Percentiles rank a stretch among this genome's conserved stretches.
These are phyloP conservation scores for Catocala nupta DNA, from an alignment of 2,888 invertebrate genomes.

Conservation along the genomic window DNA sequence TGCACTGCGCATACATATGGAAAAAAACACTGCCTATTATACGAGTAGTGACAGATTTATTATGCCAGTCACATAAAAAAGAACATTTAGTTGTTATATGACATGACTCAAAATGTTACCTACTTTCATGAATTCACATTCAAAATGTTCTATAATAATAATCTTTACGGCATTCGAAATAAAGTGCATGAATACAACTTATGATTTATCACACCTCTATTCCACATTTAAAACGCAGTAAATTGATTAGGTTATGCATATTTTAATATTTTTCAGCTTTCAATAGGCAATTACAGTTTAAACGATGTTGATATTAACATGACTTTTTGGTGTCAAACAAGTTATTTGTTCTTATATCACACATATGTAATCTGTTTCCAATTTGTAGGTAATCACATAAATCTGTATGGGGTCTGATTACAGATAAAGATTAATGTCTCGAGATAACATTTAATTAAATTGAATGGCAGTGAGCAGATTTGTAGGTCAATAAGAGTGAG, in stretches of 20 bases:
- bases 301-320: slow-evolving; percentile 15
- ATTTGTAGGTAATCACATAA: slow-evolving; percentile 11
- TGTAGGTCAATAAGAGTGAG: slow-evolving; percentile 22
- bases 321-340: not conserved
- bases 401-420: slow-evolving; percentile 8
- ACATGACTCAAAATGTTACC: too few relatives aligned
- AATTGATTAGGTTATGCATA: slow-evolving; percentile 7
- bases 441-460: slow-evolving; percentile 29
- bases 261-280: not conserved
- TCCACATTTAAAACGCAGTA: not conserved
- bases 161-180: too few relatives aligned
- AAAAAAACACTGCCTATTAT: too few relatives aligned
- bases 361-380: slow-evolving; percentile 10
- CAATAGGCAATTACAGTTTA: not conserved
- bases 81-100: too few relatives aligned
- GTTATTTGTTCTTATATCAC: slow-evolving; percentile 19
- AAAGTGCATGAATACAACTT: not conserved
- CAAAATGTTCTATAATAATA: not conserved
- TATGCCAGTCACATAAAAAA: too few relatives aligned
- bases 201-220: not conserved
- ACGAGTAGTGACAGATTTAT: too few relatives aligned
- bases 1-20: too few relatives aligned
- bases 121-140: too few relatives aligned
- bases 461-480: slow-evolving; percentile 29
- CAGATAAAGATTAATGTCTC: slow-evolving; percentile 29